Conservation (phyloP, 2,797 vertebrate species). For the Otolemur crassicaudatus region DNA sequence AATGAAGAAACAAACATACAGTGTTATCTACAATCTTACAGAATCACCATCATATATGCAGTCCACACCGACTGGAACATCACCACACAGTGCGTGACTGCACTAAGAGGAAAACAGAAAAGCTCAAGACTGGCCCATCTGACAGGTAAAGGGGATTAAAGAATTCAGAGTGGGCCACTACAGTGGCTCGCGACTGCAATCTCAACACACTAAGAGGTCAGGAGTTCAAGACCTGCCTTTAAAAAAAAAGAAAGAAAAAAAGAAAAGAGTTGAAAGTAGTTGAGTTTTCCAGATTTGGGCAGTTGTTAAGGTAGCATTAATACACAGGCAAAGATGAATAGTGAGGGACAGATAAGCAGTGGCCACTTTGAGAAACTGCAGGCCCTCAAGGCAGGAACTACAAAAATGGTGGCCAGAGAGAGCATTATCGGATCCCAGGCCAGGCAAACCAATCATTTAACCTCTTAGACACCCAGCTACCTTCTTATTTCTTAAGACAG, state of each 20-base stretch:
- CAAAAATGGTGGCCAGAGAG: background rate
- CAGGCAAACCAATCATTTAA: background rate
- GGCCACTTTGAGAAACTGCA: background rate
- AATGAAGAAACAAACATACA: background rate
- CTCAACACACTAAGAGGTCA: background rate
- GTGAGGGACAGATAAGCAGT: background rate
- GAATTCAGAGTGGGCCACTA: background rate
- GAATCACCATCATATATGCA: background rate
- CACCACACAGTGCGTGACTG: background rate
- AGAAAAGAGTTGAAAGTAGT: background rate
- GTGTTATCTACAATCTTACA: background rate
- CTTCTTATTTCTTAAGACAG: background rate
- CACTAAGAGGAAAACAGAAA: background rate
- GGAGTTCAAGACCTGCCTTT: background rate
- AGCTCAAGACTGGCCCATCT: background rate
- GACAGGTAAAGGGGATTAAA: slow-evolving; percentile 1
- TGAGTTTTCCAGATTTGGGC: background rate
- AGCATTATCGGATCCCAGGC: background rate
- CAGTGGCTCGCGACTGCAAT: background rate
- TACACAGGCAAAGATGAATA: background rate
- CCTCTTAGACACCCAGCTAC: background rate
- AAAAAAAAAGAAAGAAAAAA: too few relatives aligned
- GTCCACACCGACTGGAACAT: background rate
- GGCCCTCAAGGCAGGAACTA: background rate
- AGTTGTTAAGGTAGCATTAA: background rate